Conservation (phyloP, 1,140 invertebrate species). For the Calephelis nemesis region DNA sequence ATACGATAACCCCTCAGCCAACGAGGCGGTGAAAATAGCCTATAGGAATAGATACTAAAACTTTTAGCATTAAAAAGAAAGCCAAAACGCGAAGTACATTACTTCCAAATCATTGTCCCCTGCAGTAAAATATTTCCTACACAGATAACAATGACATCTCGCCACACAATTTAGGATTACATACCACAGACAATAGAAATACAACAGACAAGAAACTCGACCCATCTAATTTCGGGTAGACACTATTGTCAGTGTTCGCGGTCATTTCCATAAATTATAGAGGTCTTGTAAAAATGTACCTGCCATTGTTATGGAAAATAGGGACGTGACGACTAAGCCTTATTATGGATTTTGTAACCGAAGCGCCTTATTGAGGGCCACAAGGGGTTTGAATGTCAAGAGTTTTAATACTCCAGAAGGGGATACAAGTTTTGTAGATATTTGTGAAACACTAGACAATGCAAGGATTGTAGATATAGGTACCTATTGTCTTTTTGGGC, state of each 20-base stretch:
- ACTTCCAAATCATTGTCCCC: too few relatives aligned
- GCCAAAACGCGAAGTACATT: neutral
- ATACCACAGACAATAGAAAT: conserved; percentile 44
- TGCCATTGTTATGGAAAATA: conserved; percentile 72
- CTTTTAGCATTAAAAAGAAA: neutral
- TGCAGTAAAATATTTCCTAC: neutral
- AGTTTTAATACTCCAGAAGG: conserved; percentile 4
- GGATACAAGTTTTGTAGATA: too few relatives aligned
- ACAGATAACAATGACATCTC: neutral
- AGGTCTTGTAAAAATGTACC: conserved; percentile 63
- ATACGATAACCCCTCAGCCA: too few relatives aligned
- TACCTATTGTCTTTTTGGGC: too few relatives aligned
- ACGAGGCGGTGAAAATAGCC: too few relatives aligned
- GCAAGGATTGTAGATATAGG: too few relatives aligned
- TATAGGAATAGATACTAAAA: too few relatives aligned
- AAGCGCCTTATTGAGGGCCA: conserved; percentile 16
- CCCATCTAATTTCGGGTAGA: conserved; percentile 76
- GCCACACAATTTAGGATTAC: neutral
- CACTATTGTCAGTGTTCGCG: conserved; percentile 73
- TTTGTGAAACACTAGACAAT: too few relatives aligned
- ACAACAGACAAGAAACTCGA: conserved; percentile 65
- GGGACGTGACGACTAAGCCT: conserved; percentile 56
- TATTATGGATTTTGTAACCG: conserved; percentile 52
- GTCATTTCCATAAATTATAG: conserved; percentile 77
- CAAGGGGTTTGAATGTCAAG: conserved; percentile 19